Evolutionary conservation across 2,888 invertebrate genomes (phyloP), one percentile per base, ranked within the genome.

Genomic region (Macrophya annulata): DNA sequence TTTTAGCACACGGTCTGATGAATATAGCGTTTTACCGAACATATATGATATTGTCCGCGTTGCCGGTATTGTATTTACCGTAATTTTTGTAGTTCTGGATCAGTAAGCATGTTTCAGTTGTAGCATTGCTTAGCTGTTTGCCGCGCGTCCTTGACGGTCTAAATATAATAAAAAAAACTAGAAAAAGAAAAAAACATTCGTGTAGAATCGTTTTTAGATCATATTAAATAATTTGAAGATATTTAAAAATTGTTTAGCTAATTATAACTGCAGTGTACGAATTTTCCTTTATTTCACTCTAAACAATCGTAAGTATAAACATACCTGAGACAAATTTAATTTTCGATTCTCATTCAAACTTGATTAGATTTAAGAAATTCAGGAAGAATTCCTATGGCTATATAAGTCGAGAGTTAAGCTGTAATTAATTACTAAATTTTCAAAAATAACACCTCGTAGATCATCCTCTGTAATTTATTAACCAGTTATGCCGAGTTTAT

Each of bases 401-500:
- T 17, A 8, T 10, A 45, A 40, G 71, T n/a, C 55, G 77, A 37
- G 55, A 51, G 51, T 77, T 9, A 37, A 77, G 31, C 51, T 31
- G 31, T 3, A 55, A 51, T 77, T 77, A 51, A 51, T 77, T 77
- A 77, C 8, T 21, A 8, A 45, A 55, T 51, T 77, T 40, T 77
- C 9, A 12, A 77, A 77, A 77, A 31, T 77, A 77, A 77, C 76
- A 21, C 72, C 43, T 74, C 72, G 45, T 74, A 45, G 76, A 51
- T 51, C 51, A 25, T 51, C 25, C 17, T 77, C 51, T 51, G 17
- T 77, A 51, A 48, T 77, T 48, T 77, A 51, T 77, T 77, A 77
- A 77, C 76, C 76, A 51, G 76, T 77, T 77, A 8, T 48, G 31
- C 15, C 55, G 55, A 31, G 77, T 77, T 55, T 77, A 77, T 77